phyloP scores from a whole-genome alignment of 2,797 vertebrate genomes.

The Cephalopachus bancanus region DNA sequence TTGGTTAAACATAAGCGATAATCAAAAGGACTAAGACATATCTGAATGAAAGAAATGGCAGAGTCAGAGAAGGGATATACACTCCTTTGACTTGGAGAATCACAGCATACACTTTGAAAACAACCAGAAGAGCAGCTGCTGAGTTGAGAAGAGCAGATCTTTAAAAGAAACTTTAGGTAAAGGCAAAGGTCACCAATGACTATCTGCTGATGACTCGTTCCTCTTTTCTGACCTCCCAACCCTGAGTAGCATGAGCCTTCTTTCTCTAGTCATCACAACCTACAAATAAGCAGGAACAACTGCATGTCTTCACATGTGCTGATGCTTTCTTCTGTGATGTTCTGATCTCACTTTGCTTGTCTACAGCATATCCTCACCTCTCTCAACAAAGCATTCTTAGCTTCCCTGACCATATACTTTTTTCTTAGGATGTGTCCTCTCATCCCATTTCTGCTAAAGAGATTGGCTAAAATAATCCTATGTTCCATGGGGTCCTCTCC shows the following conservation, averaged over 20 bases:
- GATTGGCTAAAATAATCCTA: not conserved
- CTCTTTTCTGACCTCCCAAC: not conserved
- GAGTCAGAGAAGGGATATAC: not conserved
- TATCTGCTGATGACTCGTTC: not conserved
- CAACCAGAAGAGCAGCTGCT: not conserved
- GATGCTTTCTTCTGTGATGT: not conserved
- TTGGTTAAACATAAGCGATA: not conserved
- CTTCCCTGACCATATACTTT: not conserved
- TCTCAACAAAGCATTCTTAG: not conserved
- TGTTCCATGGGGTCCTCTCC: not conserved
- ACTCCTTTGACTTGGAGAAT: not conserved
- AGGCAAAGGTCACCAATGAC: not conserved
- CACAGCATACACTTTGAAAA: not conserved
- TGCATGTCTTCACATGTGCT: accelerated
- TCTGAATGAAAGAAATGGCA: conserved; percentile 10
- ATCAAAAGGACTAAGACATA: conserved; percentile 28
- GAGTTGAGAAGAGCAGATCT: not conserved
- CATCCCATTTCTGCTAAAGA: not conserved
- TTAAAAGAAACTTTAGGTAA: not conserved
- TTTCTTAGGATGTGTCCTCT: not conserved
- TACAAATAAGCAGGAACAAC: not conserved
- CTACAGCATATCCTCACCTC: not conserved
- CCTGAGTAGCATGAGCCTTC: not conserved
- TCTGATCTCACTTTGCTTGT: not conserved
- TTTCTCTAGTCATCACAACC: not conserved